These are phyloP conservation scores for Huso huso DNA, from an alignment of 2,797 vertebrate species.

Conservation along the genomic window DNA sequence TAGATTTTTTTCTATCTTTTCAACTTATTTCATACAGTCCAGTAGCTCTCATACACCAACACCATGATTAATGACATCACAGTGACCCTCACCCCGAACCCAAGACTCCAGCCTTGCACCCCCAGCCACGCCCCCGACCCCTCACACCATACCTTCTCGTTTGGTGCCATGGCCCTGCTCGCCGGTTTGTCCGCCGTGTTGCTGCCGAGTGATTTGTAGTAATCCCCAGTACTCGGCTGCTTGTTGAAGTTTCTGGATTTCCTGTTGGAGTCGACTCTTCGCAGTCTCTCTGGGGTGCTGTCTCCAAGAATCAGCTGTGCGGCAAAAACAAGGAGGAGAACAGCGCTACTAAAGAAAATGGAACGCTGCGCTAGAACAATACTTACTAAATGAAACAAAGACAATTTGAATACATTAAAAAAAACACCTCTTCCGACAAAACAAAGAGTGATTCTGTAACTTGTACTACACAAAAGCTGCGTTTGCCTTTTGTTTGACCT, in stretches of 20 bases:
- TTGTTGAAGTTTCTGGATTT: constrained; percentile 82
- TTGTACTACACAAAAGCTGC: no score
- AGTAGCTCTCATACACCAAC: no score
- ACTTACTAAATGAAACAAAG: no score
- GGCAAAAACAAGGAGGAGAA: not conserved
- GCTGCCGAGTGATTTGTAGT: constrained; percentile 82
- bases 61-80: no score
- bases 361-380: no score
- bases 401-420: no score
- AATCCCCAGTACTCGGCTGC: constrained; percentile 95
- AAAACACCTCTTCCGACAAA: no score
- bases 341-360: no score
- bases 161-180: constrained; percentile 76
- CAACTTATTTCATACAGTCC: no score
- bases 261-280: constrained; percentile 80
- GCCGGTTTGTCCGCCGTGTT: constrained; percentile 50
- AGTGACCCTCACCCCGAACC: not conserved
- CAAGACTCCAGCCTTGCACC: constrained; percentile 38
- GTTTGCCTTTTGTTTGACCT: no score
- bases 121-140: constrained; percentile 13
- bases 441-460: no score
- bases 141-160: constrained; percentile 73
- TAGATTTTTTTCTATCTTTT: no score
- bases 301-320: constrained; percentile 58
- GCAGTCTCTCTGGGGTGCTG: constrained; percentile 59